These are phyloP conservation scores for Drosophila pseudotakahashii DNA, from an alignment of 2,888 invertebrate species.

Conservation along the genomic window DNA sequence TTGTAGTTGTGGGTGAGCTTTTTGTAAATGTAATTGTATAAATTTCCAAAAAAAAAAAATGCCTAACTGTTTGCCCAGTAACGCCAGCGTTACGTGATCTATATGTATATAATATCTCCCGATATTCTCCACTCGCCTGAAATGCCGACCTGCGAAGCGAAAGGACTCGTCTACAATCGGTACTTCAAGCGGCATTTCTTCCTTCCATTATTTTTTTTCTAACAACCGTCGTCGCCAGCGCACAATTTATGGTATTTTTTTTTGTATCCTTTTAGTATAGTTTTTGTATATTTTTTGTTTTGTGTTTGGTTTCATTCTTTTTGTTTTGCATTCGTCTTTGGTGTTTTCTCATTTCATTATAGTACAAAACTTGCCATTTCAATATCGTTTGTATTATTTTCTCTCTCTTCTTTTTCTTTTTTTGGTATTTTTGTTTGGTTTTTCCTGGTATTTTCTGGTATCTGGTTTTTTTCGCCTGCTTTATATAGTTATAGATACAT, in stretches of 20 bases:
- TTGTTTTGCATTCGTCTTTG: slow-evolving; percentile 49
- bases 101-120: slow-evolving; percentile 38
- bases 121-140: slow-evolving; percentile 16
- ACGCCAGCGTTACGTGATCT: slow-evolving; percentile 74
- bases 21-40: slow-evolving; percentile 60
- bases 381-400: slow-evolving; percentile 13
- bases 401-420: not conserved
- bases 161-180: slow-evolving; percentile 13
- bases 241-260: slow-evolving; percentile 41
- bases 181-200: slow-evolving; percentile 33
- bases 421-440: not conserved
- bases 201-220: slow-evolving; percentile 27
- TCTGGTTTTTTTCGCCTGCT: slow-evolving; percentile 18
- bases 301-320: slow-evolving; percentile 19
- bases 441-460: not conserved
- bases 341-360: slow-evolving; percentile 62
- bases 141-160: slow-evolving; percentile 9
- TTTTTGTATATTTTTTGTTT: slow-evolving; percentile 45
- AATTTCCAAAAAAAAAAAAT: slow-evolving; percentile 58
- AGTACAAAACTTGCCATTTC: slow-evolving; percentile 63
- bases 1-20: slow-evolving; percentile 39
- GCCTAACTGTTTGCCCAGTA: slow-evolving; percentile 57
- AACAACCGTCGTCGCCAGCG: slow-evolving; percentile 73
- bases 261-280: slow-evolving; percentile 24
- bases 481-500: slow-evolving; percentile 43